Conservation (phyloP, 2,797 vertebrate species). For the Threskiornis aethiopicus region DNA sequence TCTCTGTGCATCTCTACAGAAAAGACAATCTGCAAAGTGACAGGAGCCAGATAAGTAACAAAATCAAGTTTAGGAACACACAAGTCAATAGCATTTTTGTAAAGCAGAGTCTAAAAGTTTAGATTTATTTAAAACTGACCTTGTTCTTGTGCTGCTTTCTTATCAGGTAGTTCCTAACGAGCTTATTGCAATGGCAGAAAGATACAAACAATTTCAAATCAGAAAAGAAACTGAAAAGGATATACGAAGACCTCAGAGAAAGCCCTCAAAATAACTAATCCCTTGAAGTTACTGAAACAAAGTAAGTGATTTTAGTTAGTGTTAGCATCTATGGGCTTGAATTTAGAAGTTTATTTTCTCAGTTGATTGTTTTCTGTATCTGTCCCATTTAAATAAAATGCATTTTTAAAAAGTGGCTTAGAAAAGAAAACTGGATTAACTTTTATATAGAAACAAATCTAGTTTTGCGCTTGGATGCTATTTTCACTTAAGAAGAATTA, state of each 20-base stretch:
- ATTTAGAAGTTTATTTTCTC: neutral
- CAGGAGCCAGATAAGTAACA: neutral
- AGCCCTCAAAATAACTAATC: slow-evolving; percentile 58
- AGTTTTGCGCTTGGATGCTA: neutral
- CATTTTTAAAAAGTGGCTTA: neutral
- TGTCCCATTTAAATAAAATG: neutral
- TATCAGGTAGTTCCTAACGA: slow-evolving; percentile 86
- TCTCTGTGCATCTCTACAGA: neutral
- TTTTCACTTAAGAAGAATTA: neutral
- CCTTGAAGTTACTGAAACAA: neutral
- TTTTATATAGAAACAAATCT: neutral
- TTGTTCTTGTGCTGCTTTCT: neutral
- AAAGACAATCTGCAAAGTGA: neutral
- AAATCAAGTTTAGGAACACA: neutral
- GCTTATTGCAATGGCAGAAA: slow-evolving; percentile 88
- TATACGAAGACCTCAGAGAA: slow-evolving; percentile 60
- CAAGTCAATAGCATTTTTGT: neutral
- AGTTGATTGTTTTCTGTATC: neutral
- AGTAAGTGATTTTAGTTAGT: neutral
- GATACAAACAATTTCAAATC: slow-evolving; percentile 84
- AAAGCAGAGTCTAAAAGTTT: neutral
- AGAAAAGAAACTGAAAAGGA: slow-evolving; percentile 75
- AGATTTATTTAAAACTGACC: neutral
- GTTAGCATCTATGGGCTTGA: neutral
- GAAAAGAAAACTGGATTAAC: neutral